Conservation (phyloP, 2,888 invertebrate species). For the Beris chalybata region DNA sequence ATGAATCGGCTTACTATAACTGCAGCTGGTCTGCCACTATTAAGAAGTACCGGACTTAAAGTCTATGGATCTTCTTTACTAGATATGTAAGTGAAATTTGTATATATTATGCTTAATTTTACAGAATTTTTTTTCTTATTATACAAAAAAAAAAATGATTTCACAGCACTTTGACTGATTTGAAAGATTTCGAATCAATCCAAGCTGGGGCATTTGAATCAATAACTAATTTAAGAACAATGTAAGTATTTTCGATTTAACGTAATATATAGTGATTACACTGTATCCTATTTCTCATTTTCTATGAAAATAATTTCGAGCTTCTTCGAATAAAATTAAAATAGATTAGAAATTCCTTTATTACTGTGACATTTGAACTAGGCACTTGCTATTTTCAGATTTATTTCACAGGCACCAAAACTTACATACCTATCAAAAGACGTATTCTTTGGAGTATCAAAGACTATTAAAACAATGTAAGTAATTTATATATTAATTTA, state of each 20-base stretch:
- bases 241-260: conserved; percentile 37
- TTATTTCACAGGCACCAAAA: conserved; percentile 69
- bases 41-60: conserved; percentile 51
- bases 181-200: conserved; percentile 50
- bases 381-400: conserved; percentile 57
- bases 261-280: no score
- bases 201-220: conserved; percentile 53
- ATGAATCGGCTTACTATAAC: conserved; percentile 53
- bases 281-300: no score
- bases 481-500: conserved; percentile 45
- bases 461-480: conserved; percentile 62
- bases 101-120: not conserved
- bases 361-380: no score
- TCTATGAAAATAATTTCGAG: no score
- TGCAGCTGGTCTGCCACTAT: conserved; percentile 50
- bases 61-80: conserved; percentile 49
- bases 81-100: conserved; percentile 49
- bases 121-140: not conserved
- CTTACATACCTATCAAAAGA: conserved; percentile 58
- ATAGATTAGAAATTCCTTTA: no score
- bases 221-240: conserved; percentile 39
- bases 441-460: conserved; percentile 52
- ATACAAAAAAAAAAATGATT: not conserved
- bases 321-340: no score
- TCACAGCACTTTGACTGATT: conserved; percentile 40